Evolutionary conservation across 2,113 vertebrate species (phyloP).

Genomic region (Catharus bicknelli): DNA sequence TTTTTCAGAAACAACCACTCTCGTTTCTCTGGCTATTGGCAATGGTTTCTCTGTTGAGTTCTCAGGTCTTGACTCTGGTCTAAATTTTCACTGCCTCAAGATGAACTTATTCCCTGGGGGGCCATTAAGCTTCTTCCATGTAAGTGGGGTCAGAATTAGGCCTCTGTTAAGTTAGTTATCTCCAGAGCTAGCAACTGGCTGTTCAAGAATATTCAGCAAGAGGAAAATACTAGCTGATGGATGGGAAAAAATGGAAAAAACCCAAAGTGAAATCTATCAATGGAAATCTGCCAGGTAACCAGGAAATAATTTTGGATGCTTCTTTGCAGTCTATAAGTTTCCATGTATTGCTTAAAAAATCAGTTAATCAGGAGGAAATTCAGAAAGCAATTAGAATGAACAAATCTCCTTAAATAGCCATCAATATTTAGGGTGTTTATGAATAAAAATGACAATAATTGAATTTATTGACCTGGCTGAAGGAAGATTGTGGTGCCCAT

Average conservation of each 20-base stretch:
- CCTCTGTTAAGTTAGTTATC: slow-evolving; percentile 16
- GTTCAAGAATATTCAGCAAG: background rate
- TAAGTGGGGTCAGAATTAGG: slow-evolving; percentile 17
- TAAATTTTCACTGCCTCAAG: slow-evolving; percentile 23
- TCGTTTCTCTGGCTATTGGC: background rate
- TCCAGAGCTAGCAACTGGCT: background rate
- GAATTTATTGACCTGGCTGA: background rate
- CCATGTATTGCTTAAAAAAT: background rate
- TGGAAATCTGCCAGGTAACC: background rate
- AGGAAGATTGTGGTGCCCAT: background rate
- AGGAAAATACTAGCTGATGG: background rate
- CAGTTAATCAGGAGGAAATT: background rate
- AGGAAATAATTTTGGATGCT: slow-evolving; percentile 4
- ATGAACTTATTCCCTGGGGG: background rate
- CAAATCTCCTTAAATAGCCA: background rate
- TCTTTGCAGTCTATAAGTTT: background rate
- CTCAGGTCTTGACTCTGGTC: background rate
- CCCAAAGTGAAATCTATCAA: background rate
- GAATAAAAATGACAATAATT: background rate
- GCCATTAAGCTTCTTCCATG: background rate
- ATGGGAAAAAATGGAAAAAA: background rate
- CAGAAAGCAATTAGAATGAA: background rate
- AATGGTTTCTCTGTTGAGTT: background rate
- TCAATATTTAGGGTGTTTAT: background rate
- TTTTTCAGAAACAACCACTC: background rate